Evolutionary conservation across 1,140 invertebrate genomes (phyloP), one percentile per base, ranked within the genome.

Genomic region (Brachionus rubens): DNA sequence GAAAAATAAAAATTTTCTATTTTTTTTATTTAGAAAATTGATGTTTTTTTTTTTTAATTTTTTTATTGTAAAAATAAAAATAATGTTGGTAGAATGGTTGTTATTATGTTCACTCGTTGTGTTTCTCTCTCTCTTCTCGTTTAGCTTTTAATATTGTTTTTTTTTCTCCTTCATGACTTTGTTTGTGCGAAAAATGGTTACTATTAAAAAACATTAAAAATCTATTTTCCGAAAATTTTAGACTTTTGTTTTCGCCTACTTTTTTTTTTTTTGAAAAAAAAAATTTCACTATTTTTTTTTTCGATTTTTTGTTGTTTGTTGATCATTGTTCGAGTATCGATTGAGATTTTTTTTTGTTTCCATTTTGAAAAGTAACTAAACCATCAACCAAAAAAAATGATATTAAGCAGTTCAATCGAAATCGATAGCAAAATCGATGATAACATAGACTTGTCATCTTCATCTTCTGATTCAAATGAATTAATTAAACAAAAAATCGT

Each of bases 311-410:
- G 33, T 59, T 33, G 26, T 59, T 59, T 33, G 12, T 59, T 59
- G 54, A 59, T 59, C 54, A 59, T 59, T 59, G 54, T 59, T 59
- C 54, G 54, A 59, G 54, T 59, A 59, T 59, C 54, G 54, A 59
- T 59, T 59, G 54, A 59, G 36, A 36, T 26, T 54, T 54, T 14
- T 54, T 36, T 6, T 21, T 24, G 9, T 59, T 59, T 26, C 30
- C 30, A 24, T 28, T 28, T 28, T 54, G 28, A 12, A 12, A n/a
- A 12, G 10, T n/a, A 9, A 54, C 16, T 54, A 24, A 54, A 54
- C 24, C 47, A 14, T 16, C 26, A 54, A 54, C 24, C 26, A 26
- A 26, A 28, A 33, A 59, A 59, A 59, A 59, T 59, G 54, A 59
- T 59, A 5, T 16, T 59, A 16, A 59, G 54, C 54, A 36, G 54